These are phyloP conservation scores for Cosmia trapezina DNA, from an alignment of 2,888 invertebrate genomes.

Conservation along the genomic window DNA sequence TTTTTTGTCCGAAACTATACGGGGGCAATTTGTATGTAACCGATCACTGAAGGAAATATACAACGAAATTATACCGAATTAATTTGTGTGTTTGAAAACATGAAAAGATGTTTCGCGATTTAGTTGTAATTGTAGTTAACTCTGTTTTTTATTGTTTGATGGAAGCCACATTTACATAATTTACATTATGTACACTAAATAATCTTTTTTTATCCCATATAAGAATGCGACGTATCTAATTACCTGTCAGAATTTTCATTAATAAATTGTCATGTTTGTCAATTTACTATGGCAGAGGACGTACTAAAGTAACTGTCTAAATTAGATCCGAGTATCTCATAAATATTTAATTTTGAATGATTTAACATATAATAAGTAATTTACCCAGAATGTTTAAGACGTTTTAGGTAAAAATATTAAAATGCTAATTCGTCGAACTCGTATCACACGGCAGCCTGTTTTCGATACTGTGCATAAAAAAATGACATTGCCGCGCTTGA, in stretches of 20 bases:
- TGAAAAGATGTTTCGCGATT: not conserved
- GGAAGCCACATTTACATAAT: not conserved
- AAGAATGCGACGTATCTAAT: not conserved
- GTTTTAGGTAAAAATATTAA: conserved; percentile 55
- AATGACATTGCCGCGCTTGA: conserved; percentile 55
- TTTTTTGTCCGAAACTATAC: conserved; percentile 58
- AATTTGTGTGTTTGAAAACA: not conserved
- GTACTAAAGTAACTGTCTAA: conserved; percentile 43
- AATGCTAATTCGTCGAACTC: conserved; percentile 50
- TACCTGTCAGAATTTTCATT: conserved; percentile 9
- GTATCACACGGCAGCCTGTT: conserved; percentile 50
- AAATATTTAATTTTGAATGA: conserved; percentile 53
- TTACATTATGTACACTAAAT: not conserved
- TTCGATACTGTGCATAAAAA: conserved; percentile 54
- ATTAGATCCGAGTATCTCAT: conserved; percentile 45
- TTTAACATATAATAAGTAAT: conserved; percentile 51
- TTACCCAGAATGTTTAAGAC: conserved; percentile 44
- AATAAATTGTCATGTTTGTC: conserved; percentile 20
- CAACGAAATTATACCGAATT: not conserved
- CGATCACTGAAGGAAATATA: conserved; percentile 5
- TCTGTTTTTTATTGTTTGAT: not conserved
- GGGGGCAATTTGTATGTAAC: conserved; percentile 23
- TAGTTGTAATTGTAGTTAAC: not conserved
- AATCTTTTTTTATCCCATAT: not conserved
- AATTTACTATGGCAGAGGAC: conserved; percentile 40